phyloP scores from a whole-genome alignment of 1,140 invertebrate species.

The Bombus consobrinus region DNA sequence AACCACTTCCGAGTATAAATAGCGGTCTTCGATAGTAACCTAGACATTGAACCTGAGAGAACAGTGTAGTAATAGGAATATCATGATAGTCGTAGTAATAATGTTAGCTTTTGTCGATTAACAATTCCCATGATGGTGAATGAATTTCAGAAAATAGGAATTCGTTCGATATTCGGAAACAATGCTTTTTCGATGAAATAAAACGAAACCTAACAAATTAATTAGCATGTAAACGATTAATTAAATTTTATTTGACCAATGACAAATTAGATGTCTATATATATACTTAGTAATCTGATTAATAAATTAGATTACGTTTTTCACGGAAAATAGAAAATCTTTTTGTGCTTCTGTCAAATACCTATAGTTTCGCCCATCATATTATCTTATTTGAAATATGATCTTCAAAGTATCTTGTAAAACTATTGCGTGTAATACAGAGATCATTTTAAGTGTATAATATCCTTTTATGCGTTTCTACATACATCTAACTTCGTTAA shows the following conservation, averaged over 20 bases:
- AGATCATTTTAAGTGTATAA: neutral
- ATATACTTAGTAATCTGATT: neutral
- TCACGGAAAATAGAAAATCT: neutral
- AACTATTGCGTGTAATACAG: neutral
- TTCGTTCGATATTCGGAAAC: neutral
- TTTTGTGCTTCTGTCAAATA: neutral
- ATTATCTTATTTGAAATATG: neutral
- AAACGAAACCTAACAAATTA: no score
- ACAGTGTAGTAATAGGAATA: neutral
- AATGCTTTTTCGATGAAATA: neutral
- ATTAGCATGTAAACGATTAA: no score
- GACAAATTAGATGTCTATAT: neutral
- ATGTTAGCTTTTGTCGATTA: neutral
- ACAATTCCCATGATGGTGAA: no score
- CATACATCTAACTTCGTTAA: no score
- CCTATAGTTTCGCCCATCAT: neutral
- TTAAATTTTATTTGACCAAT: neutral
- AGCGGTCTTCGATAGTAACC: constrained; percentile 27
- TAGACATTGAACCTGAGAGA: constrained; percentile 42
- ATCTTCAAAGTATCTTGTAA: neutral
- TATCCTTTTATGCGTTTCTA: neutral
- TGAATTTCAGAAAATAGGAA: neutral
- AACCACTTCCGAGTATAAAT: constrained; percentile 24
- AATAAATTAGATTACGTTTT: neutral
- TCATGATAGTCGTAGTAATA: neutral